Evolutionary conservation across 2,888 invertebrate genomes (phyloP).

Genomic region (Cheilosia vernalis): DNA sequence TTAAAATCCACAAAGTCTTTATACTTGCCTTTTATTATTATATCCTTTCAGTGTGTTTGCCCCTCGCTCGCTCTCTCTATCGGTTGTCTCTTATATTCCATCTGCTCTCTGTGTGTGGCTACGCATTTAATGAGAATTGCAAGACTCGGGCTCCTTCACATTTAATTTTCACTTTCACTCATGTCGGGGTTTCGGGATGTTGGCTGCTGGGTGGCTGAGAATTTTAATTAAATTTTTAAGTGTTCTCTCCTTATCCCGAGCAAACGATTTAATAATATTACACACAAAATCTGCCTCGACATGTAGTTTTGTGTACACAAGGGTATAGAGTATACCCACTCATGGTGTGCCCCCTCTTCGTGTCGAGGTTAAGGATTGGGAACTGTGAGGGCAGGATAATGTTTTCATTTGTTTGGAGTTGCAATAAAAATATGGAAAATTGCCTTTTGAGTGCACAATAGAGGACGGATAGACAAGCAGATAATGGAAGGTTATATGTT

Average conservation of each 20-base stretch:
- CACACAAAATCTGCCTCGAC: slow-evolving; percentile 74
- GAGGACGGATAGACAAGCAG: slow-evolving; percentile 63
- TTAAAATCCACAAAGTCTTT: slow-evolving; percentile 75
- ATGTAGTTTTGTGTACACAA: slow-evolving; percentile 66
- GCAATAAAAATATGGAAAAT: slow-evolving; percentile 76
- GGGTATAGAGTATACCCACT: too few species aligned
- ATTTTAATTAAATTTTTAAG: slow-evolving; percentile 75
- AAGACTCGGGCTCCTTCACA: slow-evolving; percentile 72
- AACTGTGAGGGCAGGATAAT: slow-evolving; percentile 59
- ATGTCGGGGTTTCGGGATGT: slow-evolving; percentile 55
- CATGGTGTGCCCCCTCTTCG: too few species aligned
- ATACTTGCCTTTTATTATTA: slow-evolving; percentile 70
- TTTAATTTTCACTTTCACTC: slow-evolving; percentile 75
- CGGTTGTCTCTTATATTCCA: too few species aligned
- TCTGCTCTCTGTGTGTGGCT: slow-evolving; percentile 28
- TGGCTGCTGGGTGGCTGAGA: slow-evolving; percentile 73
- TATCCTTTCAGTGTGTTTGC: background rate
- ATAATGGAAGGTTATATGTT: slow-evolving; percentile 46
- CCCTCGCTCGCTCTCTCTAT: background rate
- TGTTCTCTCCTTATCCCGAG: slow-evolving; percentile 60
- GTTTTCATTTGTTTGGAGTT: slow-evolving; percentile 75
- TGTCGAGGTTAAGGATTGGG: slow-evolving; percentile 48
- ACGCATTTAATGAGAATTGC: slow-evolving; percentile 75
- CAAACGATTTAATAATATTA: slow-evolving; percentile 75
- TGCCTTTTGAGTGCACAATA: slow-evolving; percentile 74